Base-by-base conservation (phyloP, 1,140 invertebrate species). In the Drosophila neocordata region DNA sequence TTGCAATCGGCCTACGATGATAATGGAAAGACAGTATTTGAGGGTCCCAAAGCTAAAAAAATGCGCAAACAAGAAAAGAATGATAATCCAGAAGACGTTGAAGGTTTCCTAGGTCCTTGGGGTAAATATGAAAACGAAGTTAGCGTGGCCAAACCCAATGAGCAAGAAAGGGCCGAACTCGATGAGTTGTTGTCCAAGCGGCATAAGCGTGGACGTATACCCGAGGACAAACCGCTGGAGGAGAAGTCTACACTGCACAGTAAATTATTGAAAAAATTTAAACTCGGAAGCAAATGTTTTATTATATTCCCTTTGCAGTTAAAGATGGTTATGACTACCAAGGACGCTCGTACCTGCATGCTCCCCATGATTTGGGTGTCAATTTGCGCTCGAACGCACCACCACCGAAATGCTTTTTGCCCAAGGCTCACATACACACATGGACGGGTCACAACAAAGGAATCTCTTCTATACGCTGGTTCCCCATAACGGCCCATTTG, bases 361-460 rank as follows among this genome's bases (percentile, higher is more conserved):
- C 96, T 7, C 99, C 99, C 7, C 97, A 98, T 88, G 98, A 99
- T 93, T 96, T 99, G 78, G 98, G 98, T 11, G 97, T 99, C 5
- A 99, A 99, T 93, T 93, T 99, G 7, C 95, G 95, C 44, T 96
- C 96, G n/a, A 97, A 98, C 70, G 94, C 95, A 11, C 96, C 97
- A 20, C 99, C 99, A 0, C 96, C 97, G 56, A 97, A 97, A 90
- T 99, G 99, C 92, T 99, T 99, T 92, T 93, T 99, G 66, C 99
- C 99, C 20, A 99, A 99, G 93, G 95, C 97, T 41, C 96, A 98
- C 76, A 96, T 99, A 67, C 97, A 99, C 92, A 98, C 97, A 0
- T 99, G 98, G 97, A 95, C 96, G 76, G 99, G 98, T 0, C 99
- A 99, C 92, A 97, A 96, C 0, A 99, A 99, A 92, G 98, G 98